Evolutionary conservation across 2,888 invertebrate species (phyloP), one percentile per base, ranked within the genome.

Genomic region (Silvanus unidentatus): DNA sequence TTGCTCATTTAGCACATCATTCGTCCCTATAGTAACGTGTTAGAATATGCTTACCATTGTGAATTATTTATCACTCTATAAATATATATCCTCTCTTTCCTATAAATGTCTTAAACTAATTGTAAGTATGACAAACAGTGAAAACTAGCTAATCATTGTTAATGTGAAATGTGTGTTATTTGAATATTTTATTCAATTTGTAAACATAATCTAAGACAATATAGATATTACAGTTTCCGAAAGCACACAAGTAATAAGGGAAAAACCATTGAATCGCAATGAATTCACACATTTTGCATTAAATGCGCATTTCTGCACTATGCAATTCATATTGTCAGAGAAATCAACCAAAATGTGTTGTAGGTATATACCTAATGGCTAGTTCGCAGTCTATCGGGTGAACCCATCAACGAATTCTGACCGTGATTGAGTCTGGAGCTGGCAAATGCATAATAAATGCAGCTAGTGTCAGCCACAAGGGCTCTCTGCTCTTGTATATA

Each of bases 1-100:
- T 59, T 59, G 59, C 62, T 64, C 65, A 68, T 68, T 68, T 67
- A 60, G 63, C 53, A 59, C 63, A 64, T 64, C 64, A 66, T 53
- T 55, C 59, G 57, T 57, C 55, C 58, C 57, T 52, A 43, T 38
- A 50, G 52, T 54, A 59, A 49, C 53, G 48, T 56, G 55, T 56
- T 54, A 53, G 55, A 52, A 55, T 54, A 51, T 53, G 49, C 53
- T 54, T 50, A 44, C 43, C 44, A 45, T 32, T 41, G 45, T 56
- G 22, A 53, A 56, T 54, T 53, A 54, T 56, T 54, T 50, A 56
- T 29, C 37, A 44, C 41, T 47, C 50, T 53, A 46, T 50, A 51
- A 49, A 49, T 12, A 40, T 40, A 38, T 16, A n/a, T 32, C 10
- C n/a, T 32, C 32, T n/a, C 32, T 22, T 22, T 22, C 22, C 22